A percentile compares a stretch with the other conserved stretches of the same genome.
phyloP scores from a whole-genome alignment of 2,888 invertebrate genomes.

The Sacculina carcini region DNA sequence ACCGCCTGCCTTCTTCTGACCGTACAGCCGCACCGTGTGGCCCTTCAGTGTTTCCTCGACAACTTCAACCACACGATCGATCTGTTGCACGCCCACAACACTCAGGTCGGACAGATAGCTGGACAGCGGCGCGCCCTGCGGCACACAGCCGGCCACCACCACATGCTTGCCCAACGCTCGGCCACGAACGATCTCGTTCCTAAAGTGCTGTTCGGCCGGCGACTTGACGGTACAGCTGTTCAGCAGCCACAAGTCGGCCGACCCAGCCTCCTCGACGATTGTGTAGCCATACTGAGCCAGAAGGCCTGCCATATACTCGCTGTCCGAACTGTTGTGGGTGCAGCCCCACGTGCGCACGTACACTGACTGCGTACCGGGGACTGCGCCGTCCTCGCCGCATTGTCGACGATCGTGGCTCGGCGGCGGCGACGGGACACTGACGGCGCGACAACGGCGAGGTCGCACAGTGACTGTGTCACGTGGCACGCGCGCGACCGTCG shows the following conservation, averaged over 20 bases:
- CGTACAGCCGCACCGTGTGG: constrained; percentile 44
- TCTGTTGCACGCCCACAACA: constrained; percentile 93
- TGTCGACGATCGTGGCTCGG: background rate
- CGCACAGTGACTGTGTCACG: background rate
- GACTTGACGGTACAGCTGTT: constrained; percentile 97
- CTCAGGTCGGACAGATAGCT: constrained; percentile 44
- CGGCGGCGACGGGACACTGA: background rate
- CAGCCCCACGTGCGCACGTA: constrained; percentile 93
- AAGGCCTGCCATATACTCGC: constrained; percentile 95
- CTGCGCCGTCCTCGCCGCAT: constrained; percentile 18
- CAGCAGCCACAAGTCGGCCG: constrained; percentile 75
- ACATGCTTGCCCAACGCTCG: constrained; percentile 46
- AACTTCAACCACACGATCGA: constrained; percentile 85
- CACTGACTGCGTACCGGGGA: constrained; percentile 42
- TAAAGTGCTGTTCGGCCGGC: constrained; percentile 84
- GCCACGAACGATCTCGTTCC: constrained; percentile 49
- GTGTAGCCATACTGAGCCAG: constrained; percentile 63
- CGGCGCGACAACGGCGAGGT: too few relatives aligned
- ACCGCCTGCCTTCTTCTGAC: constrained; percentile 48
- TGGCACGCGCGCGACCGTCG: background rate
- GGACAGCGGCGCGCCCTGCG: constrained; percentile 15
- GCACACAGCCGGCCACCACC: constrained; percentile 79
- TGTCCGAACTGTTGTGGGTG: constrained; percentile 88
- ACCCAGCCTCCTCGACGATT: constrained; percentile 46
- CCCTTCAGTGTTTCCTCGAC: constrained; percentile 93